phyloP scores from a whole-genome alignment of 2,113 vertebrate genomes.

The Oryctolagus cuniculus region mOryCun1.1 NC_091434.1:65564501-65565000 shows the following conservation, averaged over 20 bases:
- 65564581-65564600: slow-evolving; percentile 5
- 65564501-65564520: slow-evolving; percentile 63
- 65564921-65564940: slow-evolving; percentile 82
- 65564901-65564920: slow-evolving; percentile 77
- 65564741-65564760: slow-evolving; percentile 67
- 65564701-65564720: slow-evolving; percentile 60
- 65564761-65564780: slow-evolving; percentile 62
- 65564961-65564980: slow-evolving; percentile 85
- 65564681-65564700: slow-evolving; percentile 65
- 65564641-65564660: neutral
- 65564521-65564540: slow-evolving; percentile 48
- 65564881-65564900: slow-evolving; percentile 79
- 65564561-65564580: slow-evolving; percentile 23
- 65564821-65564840: slow-evolving; percentile 71
- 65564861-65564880: slow-evolving; percentile 79
- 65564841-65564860: slow-evolving; percentile 79
- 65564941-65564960: slow-evolving; percentile 81
- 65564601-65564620: slow-evolving; percentile 30
- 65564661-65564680: slow-evolving; percentile 13
- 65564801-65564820: slow-evolving; percentile 58
- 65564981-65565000: slow-evolving; percentile 84
- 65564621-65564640: slow-evolving; percentile 60
- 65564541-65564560: slow-evolving; percentile 27
- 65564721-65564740: slow-evolving; percentile 67
- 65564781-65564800: slow-evolving; percentile 55